Percentiles rank a stretch among this genome's conserved stretches.
Conservation (phyloP, 1,140 invertebrate genomes). For the Bombus pyrosoma region DNA sequence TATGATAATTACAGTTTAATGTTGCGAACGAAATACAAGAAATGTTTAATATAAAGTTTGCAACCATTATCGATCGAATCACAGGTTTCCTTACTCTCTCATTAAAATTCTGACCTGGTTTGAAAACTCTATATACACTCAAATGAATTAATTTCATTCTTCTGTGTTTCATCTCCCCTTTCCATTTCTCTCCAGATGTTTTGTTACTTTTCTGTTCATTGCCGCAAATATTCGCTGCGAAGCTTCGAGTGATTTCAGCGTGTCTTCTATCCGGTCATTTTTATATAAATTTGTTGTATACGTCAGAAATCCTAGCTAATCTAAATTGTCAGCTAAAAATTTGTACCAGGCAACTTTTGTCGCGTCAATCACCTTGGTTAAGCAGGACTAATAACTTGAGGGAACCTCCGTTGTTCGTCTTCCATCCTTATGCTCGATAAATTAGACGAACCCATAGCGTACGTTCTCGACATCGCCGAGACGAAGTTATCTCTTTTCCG, state of each 20-base stretch:
- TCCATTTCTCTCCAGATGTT: neutral
- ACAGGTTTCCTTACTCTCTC: neutral
- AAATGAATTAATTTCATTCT: slow-evolving; percentile 27
- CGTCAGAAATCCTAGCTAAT: no score
- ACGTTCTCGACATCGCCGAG: slow-evolving; percentile 7
- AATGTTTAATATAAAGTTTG: slow-evolving; percentile 10
- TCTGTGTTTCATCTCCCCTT: neutral
- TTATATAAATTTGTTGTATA: neutral
- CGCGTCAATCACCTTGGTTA: no score
- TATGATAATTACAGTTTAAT: neutral
- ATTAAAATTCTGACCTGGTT: slow-evolving; percentile 20
- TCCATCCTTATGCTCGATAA: slow-evolving; percentile 8
- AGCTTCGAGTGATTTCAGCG: neutral
- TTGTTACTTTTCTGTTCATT: slow-evolving; percentile 1
- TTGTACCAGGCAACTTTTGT: no score
- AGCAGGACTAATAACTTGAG: no score
- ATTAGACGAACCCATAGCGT: slow-evolving; percentile 4
- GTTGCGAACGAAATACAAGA: neutral
- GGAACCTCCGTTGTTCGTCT: neutral
- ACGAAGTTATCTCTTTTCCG: slow-evolving; percentile 35
- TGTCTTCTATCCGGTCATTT: neutral
- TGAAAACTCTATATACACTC: slow-evolving; percentile 5
- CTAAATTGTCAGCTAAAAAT: no score
- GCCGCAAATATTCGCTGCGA: neutral
- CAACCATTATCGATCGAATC: neutral